Conservation (phyloP, 2,113 vertebrate species). For the Acinonyx jubatus region DNA sequence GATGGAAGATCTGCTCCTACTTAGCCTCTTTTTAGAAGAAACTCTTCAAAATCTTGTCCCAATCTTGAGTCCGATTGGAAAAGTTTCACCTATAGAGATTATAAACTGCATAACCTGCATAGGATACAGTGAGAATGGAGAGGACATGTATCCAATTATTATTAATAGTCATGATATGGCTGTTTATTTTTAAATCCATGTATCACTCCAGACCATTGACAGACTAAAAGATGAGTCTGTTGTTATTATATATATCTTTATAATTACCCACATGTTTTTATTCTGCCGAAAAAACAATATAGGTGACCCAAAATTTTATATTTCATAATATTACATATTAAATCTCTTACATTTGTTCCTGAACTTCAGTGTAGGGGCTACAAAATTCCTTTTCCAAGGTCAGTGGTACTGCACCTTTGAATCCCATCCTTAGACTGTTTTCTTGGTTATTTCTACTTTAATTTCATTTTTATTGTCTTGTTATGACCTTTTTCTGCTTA, state of each 20-base stretch:
- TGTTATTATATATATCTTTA: neutral
- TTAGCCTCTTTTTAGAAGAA: neutral
- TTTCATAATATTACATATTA: neutral
- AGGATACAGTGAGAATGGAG: neutral
- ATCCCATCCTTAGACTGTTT: neutral
- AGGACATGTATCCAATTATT: accelerated
- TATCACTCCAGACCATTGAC: neutral
- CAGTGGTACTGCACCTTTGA: neutral
- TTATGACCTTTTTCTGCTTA: neutral
- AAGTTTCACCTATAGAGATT: neutral
- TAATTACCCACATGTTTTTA: neutral
- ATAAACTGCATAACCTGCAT: neutral
- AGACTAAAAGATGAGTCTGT: neutral
- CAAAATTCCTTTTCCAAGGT: neutral
- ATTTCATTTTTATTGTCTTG: neutral
- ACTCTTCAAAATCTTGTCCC: neutral
- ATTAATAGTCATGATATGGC: neutral
- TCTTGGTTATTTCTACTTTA: neutral
- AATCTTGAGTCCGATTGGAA: neutral
- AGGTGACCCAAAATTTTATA: neutral
- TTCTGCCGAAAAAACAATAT: neutral
- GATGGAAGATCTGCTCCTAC: neutral
- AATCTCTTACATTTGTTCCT: neutral
- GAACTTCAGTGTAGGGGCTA: neutral
- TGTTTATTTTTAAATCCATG: neutral